phyloP scores from a whole-genome alignment of 2,113 vertebrate species.

The Accipiter virgatus region DNA sequence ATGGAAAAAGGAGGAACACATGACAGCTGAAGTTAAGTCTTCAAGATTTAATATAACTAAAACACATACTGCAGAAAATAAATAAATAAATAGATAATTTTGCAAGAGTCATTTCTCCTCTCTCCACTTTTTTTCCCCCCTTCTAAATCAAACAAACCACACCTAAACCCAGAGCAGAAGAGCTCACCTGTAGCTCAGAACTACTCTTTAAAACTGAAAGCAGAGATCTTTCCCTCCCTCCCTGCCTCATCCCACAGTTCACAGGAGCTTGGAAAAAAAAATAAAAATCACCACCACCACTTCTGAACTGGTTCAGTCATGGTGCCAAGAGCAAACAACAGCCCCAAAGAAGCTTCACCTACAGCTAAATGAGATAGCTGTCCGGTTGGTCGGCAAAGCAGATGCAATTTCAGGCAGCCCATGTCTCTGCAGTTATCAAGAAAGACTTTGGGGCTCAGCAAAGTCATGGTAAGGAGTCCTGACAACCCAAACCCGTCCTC shows the following conservation, averaged over 20 bases:
- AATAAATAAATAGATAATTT: not conserved
- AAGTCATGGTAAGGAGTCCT: not conserved
- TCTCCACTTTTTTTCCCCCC: accelerated
- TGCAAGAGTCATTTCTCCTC: not conserved
- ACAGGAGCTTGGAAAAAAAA: not conserved
- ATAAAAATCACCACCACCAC: not conserved
- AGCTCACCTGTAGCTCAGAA: not conserved
- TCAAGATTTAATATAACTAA: not conserved
- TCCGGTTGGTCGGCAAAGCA: accelerated
- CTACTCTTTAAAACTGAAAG: not conserved
- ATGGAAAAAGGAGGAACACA: not conserved
- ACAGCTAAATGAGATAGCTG: accelerated
- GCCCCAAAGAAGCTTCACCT: not conserved
- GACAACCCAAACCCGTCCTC: not conserved
- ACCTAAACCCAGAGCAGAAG: not conserved
- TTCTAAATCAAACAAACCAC: not conserved
- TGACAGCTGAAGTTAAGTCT: not conserved
- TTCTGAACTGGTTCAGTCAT: not conserved
- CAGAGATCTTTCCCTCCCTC: not conserved
- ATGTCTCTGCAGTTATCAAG: not conserved
- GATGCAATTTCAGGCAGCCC: not conserved
- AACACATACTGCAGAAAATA: not conserved
- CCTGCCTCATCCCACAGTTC: not conserved
- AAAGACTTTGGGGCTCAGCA: not conserved
- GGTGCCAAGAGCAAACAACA: not conserved